Evolutionary conservation across 2,113 vertebrate species (phyloP).

Genomic region (Tichodroma muraria): DNA sequence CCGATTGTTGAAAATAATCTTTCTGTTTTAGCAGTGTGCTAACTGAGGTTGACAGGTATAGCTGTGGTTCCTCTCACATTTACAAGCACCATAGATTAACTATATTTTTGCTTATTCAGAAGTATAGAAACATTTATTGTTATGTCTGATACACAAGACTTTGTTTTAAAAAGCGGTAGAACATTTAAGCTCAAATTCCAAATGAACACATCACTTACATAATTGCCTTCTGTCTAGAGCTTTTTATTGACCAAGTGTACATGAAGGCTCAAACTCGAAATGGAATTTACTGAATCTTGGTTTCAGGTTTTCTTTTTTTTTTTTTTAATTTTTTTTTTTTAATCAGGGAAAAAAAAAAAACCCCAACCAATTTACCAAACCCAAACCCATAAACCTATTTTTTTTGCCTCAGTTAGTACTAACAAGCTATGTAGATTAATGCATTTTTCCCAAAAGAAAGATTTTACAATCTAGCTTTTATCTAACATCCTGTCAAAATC

Average conservation of each 20-base stretch:
- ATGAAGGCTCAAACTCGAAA: neutral
- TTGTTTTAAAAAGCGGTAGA: neutral
- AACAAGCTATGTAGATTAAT: neutral
- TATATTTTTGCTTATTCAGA: neutral
- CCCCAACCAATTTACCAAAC: neutral
- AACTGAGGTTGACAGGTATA: neutral
- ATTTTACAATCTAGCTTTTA: neutral
- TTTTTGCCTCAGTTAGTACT: neutral
- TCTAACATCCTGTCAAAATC: neutral
- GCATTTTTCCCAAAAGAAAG: neutral
- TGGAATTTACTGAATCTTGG: neutral
- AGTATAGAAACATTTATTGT: neutral
- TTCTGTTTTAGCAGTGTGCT: neutral
- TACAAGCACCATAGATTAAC: neutral
- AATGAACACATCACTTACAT: neutral
- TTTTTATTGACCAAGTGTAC: neutral
- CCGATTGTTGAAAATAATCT: neutral
- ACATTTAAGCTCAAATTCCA: neutral
- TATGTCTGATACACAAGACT: neutral
- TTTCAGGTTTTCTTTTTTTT: neutral
- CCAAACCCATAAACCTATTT: neutral
- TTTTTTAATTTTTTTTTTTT: neutral
- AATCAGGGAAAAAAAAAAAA: neutral
- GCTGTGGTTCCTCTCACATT: neutral
- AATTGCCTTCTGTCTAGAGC: neutral